Evolutionary conservation across 1,140 invertebrate species (phyloP), one percentile per base, ranked within the genome.

Genomic region (Drosophila bocqueti): DNA sequence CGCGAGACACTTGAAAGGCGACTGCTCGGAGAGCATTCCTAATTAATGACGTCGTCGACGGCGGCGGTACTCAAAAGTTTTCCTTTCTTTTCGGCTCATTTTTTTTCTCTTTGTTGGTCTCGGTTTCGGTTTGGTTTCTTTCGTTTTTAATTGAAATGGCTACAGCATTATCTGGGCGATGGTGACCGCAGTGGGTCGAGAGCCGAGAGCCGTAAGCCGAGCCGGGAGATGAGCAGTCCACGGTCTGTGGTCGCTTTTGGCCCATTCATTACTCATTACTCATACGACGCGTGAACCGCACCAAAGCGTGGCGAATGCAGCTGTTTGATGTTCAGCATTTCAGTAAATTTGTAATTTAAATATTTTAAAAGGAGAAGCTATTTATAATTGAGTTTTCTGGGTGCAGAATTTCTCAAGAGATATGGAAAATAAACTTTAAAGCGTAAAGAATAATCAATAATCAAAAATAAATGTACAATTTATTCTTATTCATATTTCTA

Each of bases 21-120:
- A 72, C 76, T 81, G 82, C 59, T 84, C 67, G 49, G 64, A 82
- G 68, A 83, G 84, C 77, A 89, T 89, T 89, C 85, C 84, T 89
- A 89, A 89, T 89, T 89, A 89, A 89, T 89, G 84, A 89, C 85
- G 81, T 81, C 78, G 84, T 80, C 66, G 71, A 21, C 43, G 43
- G 36, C 63, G 57, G 11, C 46, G 64, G 52, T 57, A 77, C 55
- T 77, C 69, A 63, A 62, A 57, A 74, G 58, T 62, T 63, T 75
- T 62, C 71, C 46, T 49, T 74, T 74, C 69, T 62, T 74, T 74
- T 62, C 46, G 36, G 18, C 40, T 18, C 34, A 24, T 24, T 75
- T 75, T 73, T 65, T 69, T 43, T 13, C 54, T 60, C 63, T 55
- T 62, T 36, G 24, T 15, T 67, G 58, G 24, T 64, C 21, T 45